These are phyloP conservation scores for Polypedilum vanderplanki DNA, from an alignment of 1,140 invertebrate species.

Conservation along the genomic window DNA sequence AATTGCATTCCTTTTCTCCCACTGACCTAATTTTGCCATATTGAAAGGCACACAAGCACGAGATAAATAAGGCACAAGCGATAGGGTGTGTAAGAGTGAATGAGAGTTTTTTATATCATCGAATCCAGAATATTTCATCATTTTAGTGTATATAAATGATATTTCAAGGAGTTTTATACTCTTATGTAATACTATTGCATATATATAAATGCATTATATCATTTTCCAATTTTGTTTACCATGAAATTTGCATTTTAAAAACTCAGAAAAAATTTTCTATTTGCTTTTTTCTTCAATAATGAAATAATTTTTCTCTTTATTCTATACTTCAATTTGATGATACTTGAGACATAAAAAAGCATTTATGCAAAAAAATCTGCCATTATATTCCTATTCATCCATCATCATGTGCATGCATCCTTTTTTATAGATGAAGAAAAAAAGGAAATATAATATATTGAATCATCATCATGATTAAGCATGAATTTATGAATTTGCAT, in stretches of 20 bases:
- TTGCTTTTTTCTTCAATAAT: too few species aligned
- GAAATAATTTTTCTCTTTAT: too few species aligned
- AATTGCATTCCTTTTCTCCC: background rate
- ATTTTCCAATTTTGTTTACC: background rate
- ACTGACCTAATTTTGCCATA: background rate
- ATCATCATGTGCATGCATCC: too few species aligned
- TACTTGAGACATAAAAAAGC: too few species aligned
- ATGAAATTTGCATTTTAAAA: background rate
- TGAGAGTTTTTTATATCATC: background rate
- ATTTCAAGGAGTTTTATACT: background rate
- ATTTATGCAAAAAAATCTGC: too few species aligned
- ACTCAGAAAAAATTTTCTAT: background rate
- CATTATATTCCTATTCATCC: too few species aligned
- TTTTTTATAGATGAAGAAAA: too few species aligned
- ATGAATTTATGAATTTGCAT: conserved; percentile 14
- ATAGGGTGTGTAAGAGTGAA: too few species aligned
- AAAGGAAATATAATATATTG: conserved; percentile 1
- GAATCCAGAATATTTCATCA: conserved; percentile 5
- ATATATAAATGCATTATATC: background rate
- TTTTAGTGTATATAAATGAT: background rate
- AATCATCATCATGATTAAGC: conserved; percentile 18
- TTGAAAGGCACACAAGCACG: too few species aligned
- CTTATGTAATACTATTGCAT: background rate
- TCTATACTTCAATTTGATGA: too few species aligned
- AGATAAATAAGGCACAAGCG: too few species aligned